phyloP scores from a whole-genome alignment of 2,797 vertebrate genomes.

The Poeciliopsis infans region DNA sequence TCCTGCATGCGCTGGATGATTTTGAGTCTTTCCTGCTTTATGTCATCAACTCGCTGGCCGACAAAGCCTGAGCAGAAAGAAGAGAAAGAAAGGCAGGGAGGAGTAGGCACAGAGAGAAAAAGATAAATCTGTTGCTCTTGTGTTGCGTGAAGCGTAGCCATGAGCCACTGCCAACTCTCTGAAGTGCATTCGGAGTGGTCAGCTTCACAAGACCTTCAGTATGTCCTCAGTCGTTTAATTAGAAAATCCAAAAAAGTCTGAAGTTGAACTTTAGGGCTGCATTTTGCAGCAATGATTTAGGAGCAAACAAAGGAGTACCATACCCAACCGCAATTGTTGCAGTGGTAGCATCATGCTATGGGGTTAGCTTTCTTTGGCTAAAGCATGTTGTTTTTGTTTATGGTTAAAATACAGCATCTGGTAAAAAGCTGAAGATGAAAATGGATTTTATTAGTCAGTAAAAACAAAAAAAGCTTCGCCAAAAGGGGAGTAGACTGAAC shows the following conservation, averaged over 20 bases:
- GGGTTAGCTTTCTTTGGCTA: not conserved
- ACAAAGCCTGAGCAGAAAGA: slow-evolving; percentile 44
- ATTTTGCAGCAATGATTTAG: not conserved
- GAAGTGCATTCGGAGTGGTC: not conserved
- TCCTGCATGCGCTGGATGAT: slow-evolving; percentile 22
- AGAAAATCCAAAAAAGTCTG: not conserved
- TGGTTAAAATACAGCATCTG: not conserved
- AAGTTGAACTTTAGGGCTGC: not conserved
- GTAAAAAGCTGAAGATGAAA: not conserved
- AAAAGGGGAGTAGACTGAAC: not conserved
- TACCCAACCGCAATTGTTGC: not conserved
- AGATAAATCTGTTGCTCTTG: slow-evolving; percentile 30
- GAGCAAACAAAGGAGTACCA: not conserved
- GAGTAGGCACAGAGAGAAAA: slow-evolving; percentile 26
- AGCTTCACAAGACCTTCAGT: not conserved
- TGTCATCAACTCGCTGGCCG: slow-evolving; percentile 39
- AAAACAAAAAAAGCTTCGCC: not conserved
- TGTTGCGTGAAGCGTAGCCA: slow-evolving; percentile 23
- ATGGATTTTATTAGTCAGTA: not conserved
- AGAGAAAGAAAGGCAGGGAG: slow-evolving; percentile 37
- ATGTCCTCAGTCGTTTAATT: not conserved
- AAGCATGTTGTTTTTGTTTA: not conserved
- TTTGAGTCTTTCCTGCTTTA: slow-evolving; percentile 35
- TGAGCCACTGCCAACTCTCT: slow-evolving; percentile 3
- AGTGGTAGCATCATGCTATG: not conserved